Evolutionary conservation across 1,140 invertebrate species (phyloP).

Genomic region (Diachasmimorpha longicaudata): DNA sequence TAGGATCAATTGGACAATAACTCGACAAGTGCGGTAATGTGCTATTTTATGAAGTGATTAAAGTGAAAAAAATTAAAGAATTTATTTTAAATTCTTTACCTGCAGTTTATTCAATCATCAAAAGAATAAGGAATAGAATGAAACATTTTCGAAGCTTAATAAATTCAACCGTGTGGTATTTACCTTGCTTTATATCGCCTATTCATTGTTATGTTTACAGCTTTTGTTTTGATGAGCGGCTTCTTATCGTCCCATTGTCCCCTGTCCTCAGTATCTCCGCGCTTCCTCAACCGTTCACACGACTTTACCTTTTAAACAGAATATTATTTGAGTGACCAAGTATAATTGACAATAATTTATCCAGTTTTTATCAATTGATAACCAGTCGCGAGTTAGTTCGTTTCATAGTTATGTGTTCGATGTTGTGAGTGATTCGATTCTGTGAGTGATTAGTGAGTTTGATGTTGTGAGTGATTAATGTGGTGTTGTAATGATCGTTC

Average conservation of each 20-base stretch:
- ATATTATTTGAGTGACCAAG: not conserved
- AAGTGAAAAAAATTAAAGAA: too few species aligned
- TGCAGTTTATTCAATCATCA: not conserved
- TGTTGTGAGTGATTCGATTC: not conserved
- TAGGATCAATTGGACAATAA: too few species aligned
- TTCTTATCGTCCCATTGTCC: not conserved
- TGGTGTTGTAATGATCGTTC: not conserved
- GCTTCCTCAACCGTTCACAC: not conserved
- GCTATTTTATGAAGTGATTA: too few species aligned
- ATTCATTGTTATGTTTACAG: not conserved
- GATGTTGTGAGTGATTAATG: not conserved
- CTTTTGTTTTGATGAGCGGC: not conserved
- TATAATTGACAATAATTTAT: not conserved
- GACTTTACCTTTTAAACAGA: not conserved
- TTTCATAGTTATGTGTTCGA: not conserved
- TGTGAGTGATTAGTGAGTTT: too few species aligned
- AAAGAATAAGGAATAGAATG: not conserved
- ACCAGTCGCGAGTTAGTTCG: not conserved
- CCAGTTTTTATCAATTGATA: not conserved
- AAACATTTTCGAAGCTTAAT: not conserved
- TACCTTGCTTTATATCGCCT: not conserved
- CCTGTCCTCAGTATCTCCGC: not conserved
- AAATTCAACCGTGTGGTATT: too few species aligned
- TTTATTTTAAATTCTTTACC: too few species aligned
- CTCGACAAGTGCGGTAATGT: too few species aligned